Conservation (phyloP, 2,113 vertebrate species). For the Natator depressus region DNA sequence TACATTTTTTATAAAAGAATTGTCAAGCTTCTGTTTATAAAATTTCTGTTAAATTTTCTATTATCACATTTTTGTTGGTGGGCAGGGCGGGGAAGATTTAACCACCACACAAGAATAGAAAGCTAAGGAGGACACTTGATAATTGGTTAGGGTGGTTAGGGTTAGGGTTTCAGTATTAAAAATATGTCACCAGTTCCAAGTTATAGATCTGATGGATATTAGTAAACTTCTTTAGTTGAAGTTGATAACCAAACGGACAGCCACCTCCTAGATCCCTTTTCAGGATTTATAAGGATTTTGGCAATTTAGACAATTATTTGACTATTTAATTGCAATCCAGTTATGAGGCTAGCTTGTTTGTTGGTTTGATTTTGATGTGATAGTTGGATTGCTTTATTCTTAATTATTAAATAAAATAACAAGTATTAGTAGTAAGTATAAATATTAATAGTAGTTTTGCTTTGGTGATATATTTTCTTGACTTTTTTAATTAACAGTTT, state of each 20-base stretch:
- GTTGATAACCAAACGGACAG: not conserved
- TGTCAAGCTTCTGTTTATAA: too few species aligned
- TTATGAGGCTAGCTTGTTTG: not conserved
- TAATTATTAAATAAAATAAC: too few species aligned
- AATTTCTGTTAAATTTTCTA: too few species aligned
- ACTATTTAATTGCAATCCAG: not conserved
- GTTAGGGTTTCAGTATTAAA: too few species aligned
- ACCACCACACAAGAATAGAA: too few species aligned
- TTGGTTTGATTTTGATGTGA: not conserved
- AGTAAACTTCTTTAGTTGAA: not conserved
- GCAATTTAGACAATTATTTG: not conserved
- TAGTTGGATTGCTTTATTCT: not conserved
- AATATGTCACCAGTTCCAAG: too few species aligned
- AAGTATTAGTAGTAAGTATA: too few species aligned
- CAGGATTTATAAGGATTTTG: not conserved
- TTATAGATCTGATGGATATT: not conserved
- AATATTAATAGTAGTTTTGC: not conserved
- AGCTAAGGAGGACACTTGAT: too few species aligned
- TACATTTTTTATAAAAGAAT: too few species aligned
- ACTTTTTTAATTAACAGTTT: not conserved
- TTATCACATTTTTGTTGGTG: too few species aligned
- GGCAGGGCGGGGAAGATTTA: too few species aligned
- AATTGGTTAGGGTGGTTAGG: too few species aligned
- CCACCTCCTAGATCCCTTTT: not conserved
- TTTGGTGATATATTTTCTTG: not conserved